Evolutionary conservation across 2,113 vertebrate genomes (phyloP), one percentile per base, ranked within the genome.

Genomic region (Hydrolagus affinis): DNA sequence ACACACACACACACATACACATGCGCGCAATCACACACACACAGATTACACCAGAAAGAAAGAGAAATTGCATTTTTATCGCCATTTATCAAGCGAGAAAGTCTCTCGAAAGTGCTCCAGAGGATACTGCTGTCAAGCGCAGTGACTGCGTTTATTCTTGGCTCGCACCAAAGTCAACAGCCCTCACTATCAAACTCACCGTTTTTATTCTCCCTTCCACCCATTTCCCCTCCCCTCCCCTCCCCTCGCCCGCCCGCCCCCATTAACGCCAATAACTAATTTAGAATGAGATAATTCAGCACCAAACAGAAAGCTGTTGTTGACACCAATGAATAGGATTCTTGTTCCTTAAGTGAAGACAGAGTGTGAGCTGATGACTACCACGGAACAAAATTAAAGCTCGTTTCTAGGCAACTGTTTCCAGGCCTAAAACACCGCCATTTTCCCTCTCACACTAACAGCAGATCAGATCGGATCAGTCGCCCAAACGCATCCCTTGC

Each of bases 391-490:
- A 76, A 90, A 88, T 91, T 90, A 87, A 89, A 90, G 90, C 87
- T 87, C 0, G 94, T 96, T 94, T 89, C 95, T 93, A 91, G 93
- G 94, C 93, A 93, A 96, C 95, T 87, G 32, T 89, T 44, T 44
- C 44, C 44, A 44, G 89, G 93, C 92, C 90, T 89, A 0, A 92
- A 93, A 94, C 90, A 91, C 88, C 89, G 89, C 90, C 92, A 87
- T 91, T 92, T 92, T 89, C 44, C 89, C 90, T 93, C 90, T 90
- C 90, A 90, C 91, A 92, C 93, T 91, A 91, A n/a, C 89, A 88
- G 88, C 91, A 91, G 88, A 92, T 91, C 90, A 88, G 86, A 89
- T 88, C n/a, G n/a, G n/a, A n/a, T n/a, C n/a, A n/a, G n/a, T n/a
- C n/a, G n/a, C n/a, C n/a, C n/a, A n/a, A n/a, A n/a, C n/a, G n/a